phyloP scores from a whole-genome alignment of 1,140 invertebrate species.

The Microplitis mediator region DNA sequence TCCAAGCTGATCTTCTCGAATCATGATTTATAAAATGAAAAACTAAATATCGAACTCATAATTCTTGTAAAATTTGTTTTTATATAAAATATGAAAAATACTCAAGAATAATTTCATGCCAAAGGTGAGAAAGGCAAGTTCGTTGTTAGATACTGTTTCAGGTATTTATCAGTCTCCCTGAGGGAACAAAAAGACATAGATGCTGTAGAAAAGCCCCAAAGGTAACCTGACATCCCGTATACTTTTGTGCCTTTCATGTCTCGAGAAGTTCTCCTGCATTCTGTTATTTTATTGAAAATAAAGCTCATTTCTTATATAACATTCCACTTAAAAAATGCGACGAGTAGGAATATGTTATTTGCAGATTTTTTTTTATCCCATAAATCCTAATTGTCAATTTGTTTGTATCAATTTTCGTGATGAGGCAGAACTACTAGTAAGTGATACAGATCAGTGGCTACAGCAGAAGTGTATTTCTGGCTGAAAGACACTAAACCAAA shows the following conservation, averaged over 20 bases:
- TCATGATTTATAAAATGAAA: background rate
- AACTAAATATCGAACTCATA: background rate
- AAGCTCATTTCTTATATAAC: background rate
- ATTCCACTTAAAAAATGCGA: background rate
- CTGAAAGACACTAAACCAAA: background rate
- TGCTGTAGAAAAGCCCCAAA: slow-evolving; percentile 19
- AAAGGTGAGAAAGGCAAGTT: slow-evolving; percentile 28
- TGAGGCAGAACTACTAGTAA: no score
- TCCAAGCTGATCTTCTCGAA: no score
- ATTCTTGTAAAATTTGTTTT: background rate
- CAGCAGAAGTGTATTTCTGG: background rate
- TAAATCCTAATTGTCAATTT: no score
- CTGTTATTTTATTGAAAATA: background rate
- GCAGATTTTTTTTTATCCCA: background rate
- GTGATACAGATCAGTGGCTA: no score
- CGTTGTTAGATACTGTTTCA: slow-evolving; percentile 46
- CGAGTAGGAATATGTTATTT: background rate
- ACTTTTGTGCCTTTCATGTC: background rate
- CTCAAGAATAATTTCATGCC: background rate
- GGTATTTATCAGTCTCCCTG: slow-evolving; percentile 47
- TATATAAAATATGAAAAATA: background rate
- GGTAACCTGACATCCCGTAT: slow-evolving; percentile 29
- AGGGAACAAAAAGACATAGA: slow-evolving; percentile 39
- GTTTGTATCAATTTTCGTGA: no score
- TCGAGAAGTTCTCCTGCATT: background rate